Base-by-base conservation (phyloP, 2,113 vertebrate species). In the Amblyopsis rosae region DNA sequence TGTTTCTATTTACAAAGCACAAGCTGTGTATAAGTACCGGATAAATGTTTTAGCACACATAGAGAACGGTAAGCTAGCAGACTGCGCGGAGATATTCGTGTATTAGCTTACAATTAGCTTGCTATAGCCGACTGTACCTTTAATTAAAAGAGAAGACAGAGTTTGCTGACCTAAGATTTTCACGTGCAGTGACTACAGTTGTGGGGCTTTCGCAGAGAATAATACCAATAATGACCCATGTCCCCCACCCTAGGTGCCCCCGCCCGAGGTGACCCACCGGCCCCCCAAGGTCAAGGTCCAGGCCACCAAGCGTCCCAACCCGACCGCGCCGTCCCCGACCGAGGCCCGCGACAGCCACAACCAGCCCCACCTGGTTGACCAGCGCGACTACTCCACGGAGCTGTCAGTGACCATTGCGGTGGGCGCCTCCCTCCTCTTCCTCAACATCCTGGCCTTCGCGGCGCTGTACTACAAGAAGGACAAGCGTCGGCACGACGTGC, bases 391-490 rank as follows among this genome's bases (percentile, higher is more conserved):
- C 79, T 98, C 97, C 33, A 99, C 98, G 2, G 98, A 99, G 86
- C 89, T 99, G 83, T 98, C 96, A 0, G 98, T 99, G 65, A 99
- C 98, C 1, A 99, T 99, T 5, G 98, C 98, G 0, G 98, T 99
- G 8, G 98, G 98, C 11, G 98, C 98, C 3, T 99, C 98, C 1
- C 89, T 99, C 75, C 93, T 99, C 54, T 99, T 99, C 87, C 94
- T 99, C 84, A 99, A 99, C 90, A 99, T 99, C 86, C 85, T 99
- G 82, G 98, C 98, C 66, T 99, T 99, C 35, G 98, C 98, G 49
- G 98, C 98, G 0, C 80, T 99, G 62, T 99, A 99, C 91, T 99
- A 99, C 91, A 99, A 99, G 91, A 99, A 99, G 84, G 98, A 99
- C 91, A 99, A 99, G 85, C 87, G 96, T 81, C 93, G 96, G 86